Percentiles rank a stretch among this genome's conserved stretches.
phyloP scores from a whole-genome alignment of 2,888 invertebrate species.

The Drosophila subquinaria region DNA sequence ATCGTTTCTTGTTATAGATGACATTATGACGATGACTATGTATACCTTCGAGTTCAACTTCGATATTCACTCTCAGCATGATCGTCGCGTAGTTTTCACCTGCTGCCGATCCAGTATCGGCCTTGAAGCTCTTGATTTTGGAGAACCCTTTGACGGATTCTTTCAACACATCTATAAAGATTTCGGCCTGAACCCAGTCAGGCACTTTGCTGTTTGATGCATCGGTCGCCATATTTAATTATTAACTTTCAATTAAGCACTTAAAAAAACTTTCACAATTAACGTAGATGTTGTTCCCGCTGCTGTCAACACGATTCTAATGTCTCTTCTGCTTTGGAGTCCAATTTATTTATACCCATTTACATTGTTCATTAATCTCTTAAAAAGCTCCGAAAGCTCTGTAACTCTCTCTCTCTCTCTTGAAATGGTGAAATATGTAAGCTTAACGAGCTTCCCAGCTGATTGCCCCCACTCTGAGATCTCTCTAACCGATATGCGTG shows the following conservation, averaged over 20 bases:
- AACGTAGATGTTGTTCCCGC: background rate
- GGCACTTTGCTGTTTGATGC: constrained; percentile 32
- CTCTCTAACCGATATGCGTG: background rate
- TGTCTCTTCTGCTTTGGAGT: background rate
- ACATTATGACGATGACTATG: background rate
- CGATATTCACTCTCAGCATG: constrained; percentile 74
- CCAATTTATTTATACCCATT: background rate
- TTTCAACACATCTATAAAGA: constrained; percentile 41
- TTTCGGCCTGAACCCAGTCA: constrained; percentile 45
- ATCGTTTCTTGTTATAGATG: background rate
- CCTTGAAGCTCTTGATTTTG: constrained; percentile 51
- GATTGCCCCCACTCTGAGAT: background rate
- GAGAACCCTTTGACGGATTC: constrained; percentile 34
- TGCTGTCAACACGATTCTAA: constrained; percentile 1
- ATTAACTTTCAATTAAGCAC: background rate
- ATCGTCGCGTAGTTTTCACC: constrained; percentile 83
- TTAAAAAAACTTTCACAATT: background rate
- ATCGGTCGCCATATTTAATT: constrained; percentile 18
- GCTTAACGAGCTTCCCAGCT: background rate
- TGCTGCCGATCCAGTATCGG: constrained; percentile 56
- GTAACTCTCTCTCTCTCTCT: background rate
- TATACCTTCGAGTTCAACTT: constrained; percentile 71
- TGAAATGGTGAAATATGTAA: background rate
- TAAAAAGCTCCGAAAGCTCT: background rate
- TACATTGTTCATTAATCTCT: background rate